phyloP scores from a whole-genome alignment of 2,797 vertebrate genomes.

The Rhinophrynus dorsalis region DNA sequence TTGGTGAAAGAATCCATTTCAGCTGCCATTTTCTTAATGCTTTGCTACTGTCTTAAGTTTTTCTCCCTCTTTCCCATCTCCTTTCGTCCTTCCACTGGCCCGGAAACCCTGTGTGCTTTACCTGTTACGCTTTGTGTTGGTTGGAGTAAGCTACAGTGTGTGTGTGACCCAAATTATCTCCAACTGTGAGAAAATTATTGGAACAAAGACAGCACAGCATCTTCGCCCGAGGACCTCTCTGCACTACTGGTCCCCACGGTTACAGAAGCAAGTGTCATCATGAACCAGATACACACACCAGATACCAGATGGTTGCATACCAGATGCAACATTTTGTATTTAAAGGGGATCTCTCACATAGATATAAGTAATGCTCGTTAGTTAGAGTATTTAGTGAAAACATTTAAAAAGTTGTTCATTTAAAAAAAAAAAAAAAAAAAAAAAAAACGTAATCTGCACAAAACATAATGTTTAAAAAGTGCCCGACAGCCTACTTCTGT shows the following conservation, averaged over 20 bases:
- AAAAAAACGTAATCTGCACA: too few species aligned
- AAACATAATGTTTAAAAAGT: too few species aligned
- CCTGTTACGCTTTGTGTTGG: slow-evolving; percentile 63
- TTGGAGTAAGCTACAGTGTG: slow-evolving; percentile 89
- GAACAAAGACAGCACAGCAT: slow-evolving; percentile 75
- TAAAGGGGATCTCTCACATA: too few species aligned
- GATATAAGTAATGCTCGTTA: too few species aligned
- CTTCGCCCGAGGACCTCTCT: slow-evolving; percentile 76
- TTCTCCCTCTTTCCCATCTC: slow-evolving; percentile 66
- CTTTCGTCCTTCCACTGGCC: slow-evolving; percentile 2
- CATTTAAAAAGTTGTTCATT: too few species aligned
- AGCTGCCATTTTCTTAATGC: slow-evolving; percentile 56
- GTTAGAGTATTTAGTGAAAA: too few species aligned
- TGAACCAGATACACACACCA: slow-evolving; percentile 73
- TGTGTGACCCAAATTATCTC: slow-evolving; percentile 89
- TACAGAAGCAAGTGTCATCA: slow-evolving; percentile 58
- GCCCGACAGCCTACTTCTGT: too few species aligned
- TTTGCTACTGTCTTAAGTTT: too few species aligned
- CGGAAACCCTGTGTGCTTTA: slow-evolving; percentile 33
- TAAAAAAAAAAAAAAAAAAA: too few species aligned
- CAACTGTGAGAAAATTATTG: slow-evolving; percentile 92
- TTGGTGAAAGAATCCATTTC: background rate
- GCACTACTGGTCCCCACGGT: slow-evolving; percentile 57
- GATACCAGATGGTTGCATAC: too few species aligned
- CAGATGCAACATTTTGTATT: too few species aligned